Conservation (phyloP, 2,797 vertebrate genomes). For the Sebastes trivittatus region DNA sequence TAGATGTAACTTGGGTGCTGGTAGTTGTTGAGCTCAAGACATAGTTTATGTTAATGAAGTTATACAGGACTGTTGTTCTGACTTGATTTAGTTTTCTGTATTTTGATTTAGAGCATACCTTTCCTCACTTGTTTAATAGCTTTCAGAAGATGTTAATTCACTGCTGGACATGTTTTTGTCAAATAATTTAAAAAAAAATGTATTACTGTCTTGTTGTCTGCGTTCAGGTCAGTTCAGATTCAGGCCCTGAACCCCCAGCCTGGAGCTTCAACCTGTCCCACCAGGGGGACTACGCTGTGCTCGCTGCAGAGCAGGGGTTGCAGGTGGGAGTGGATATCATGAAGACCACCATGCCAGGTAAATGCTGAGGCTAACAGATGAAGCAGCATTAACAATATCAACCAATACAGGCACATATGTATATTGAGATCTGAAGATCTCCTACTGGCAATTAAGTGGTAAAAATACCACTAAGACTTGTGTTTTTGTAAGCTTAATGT, state of each 20-base stretch:
- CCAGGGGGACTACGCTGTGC: conserved; percentile 94
- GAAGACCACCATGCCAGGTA: conserved; percentile 94
- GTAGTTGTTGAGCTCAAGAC: background rate
- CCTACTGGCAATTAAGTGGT: background rate
- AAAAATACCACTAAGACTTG: background rate
- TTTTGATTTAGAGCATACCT: background rate
- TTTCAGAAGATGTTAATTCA: background rate
- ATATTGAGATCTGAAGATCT: background rate
- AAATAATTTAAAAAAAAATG: background rate
- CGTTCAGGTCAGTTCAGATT: conserved; percentile 45
- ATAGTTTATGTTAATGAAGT: background rate
- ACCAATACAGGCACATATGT: background rate
- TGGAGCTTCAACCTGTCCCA: conserved; percentile 97
- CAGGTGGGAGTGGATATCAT: conserved; percentile 95
- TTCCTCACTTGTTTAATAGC: background rate
- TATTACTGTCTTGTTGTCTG: background rate
- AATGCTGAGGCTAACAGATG: background rate
- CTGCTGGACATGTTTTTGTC: background rate
- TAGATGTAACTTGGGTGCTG: background rate
- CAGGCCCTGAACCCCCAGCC: conserved; percentile 14
- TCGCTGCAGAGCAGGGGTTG: conserved; percentile 88
- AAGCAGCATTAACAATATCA: background rate
- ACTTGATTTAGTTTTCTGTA: background rate
- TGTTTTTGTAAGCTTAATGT: background rate
- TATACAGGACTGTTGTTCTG: background rate